Conservation (phyloP, 1,140 invertebrate species). For the Trigoniulus corallinus region DNA sequence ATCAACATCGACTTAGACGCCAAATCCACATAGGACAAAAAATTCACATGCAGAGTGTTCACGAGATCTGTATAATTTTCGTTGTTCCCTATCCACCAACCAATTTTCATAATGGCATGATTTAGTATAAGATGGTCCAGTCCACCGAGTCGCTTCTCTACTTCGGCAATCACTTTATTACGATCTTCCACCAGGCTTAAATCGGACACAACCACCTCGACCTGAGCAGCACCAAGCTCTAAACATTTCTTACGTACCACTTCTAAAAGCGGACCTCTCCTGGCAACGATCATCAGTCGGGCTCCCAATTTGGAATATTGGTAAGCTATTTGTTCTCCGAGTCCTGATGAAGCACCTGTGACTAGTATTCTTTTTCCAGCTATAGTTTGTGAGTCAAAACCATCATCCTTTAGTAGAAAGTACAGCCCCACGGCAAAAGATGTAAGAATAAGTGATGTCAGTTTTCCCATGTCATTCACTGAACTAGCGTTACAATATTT, state of each 20-base stretch:
- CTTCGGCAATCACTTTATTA: background rate
- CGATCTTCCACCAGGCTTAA: background rate
- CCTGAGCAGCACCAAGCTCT: background rate
- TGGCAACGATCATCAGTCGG: slow-evolving; percentile 56
- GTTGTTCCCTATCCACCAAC: background rate
- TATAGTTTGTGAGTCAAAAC: background rate
- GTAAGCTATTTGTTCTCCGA: slow-evolving; percentile 60
- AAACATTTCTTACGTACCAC: background rate
- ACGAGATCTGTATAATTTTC: background rate
- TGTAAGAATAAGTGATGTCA: no score
- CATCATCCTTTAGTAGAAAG: no score
- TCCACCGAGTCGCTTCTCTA: background rate
- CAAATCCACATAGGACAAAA: background rate
- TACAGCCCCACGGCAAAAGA: no score
- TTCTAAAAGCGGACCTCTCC: slow-evolving; percentile 28
- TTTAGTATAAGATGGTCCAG: background rate
- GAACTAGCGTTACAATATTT: no score
- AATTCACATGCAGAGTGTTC: background rate
- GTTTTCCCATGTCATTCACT: no score
- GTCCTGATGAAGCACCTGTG: slow-evolving; percentile 75
- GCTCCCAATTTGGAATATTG: slow-evolving; percentile 48
- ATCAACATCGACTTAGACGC: background rate
- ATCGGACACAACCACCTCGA: background rate
- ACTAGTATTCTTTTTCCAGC: slow-evolving; percentile 25
- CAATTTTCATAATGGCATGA: background rate